Evolutionary conservation across 2,888 invertebrate species (phyloP), one percentile per base, ranked within the genome.

Genomic region (Cheilosia vulpina): DNA sequence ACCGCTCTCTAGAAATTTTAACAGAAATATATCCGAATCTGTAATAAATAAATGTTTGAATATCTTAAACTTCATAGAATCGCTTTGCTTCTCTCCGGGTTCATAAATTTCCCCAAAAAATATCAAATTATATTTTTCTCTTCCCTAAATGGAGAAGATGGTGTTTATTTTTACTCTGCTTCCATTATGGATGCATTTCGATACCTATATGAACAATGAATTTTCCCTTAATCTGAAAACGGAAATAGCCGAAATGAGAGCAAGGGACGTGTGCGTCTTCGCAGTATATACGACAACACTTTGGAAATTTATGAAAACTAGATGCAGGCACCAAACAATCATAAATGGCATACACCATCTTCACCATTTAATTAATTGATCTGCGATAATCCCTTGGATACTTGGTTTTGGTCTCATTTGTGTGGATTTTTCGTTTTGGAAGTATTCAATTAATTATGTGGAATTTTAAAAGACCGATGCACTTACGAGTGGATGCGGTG

Each of bases 121-220:
- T 85, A 85, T 85, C 85, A 85, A 77, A 85, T 85, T 85, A 85
- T 85, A 68, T 68, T 55, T 82, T 55, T 55, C 43, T 60, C 50
- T 57, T 55, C 84, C 75, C 71, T 75, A 75, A 81, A 68, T 19
- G 66, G 71, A 38, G 50, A 60, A 71, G 27, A 43, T 62, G 24
- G 52, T 77, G 81, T 76, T 85, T 85, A 85, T 85, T 85, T 85
- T 77, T 85, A 85, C 85, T 81, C 41, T 66, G 81, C 76, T 71
- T 62, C 85, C 85, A 85, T 81, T 77, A 85, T 85, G 76, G 69
- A 72, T 71, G 66, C 71, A 50, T 71, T 43, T 65, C 21, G 63
- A 31, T 27, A 15, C 27, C 19, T 17, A 21, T 34, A 60, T 2
- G 55, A n/a, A 27, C 24, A 58, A 9, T 34, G 31, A 24, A 24